Evolutionary conservation across 2,113 vertebrate genomes (phyloP).

Genomic region (Lophura nycthemera): DNA sequence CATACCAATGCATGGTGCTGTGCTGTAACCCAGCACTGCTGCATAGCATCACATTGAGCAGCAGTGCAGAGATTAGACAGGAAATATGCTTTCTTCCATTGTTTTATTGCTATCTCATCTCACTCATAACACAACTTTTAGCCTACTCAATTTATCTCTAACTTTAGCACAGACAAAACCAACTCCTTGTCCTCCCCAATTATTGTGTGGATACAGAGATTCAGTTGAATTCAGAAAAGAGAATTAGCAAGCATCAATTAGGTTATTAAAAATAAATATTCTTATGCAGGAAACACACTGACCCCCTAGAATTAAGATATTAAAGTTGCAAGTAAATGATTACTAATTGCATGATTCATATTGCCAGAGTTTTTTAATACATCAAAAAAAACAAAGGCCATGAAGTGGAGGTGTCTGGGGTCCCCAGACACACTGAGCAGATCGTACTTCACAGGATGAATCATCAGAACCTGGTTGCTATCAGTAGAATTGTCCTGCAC

Average conservation of each 20-base stretch:
- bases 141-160: not conserved
- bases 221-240: not conserved
- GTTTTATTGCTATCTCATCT: not conserved
- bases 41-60: not conserved
- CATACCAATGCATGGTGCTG: not conserved
- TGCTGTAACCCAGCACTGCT: not conserved
- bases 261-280: not conserved
- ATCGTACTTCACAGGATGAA: conserved; percentile 42
- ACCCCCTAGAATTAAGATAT: not conserved
- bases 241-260: not conserved
- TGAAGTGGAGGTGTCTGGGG: not conserved
- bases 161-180: not conserved
- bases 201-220: not conserved
- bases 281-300: not conserved
- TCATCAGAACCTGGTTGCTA: not conserved
- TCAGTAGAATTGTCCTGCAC: not conserved
- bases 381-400: not conserved
- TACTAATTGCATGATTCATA: conserved; percentile 3
- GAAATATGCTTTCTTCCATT: not conserved
- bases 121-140: not conserved
- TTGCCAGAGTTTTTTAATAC: not conserved
- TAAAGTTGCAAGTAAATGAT: too few species aligned
- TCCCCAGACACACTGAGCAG: not conserved
- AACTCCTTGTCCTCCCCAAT: not conserved
- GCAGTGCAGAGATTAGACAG: not conserved